phyloP scores from a whole-genome alignment of 2,113 vertebrate species.

The Grantiella picta region DNA sequence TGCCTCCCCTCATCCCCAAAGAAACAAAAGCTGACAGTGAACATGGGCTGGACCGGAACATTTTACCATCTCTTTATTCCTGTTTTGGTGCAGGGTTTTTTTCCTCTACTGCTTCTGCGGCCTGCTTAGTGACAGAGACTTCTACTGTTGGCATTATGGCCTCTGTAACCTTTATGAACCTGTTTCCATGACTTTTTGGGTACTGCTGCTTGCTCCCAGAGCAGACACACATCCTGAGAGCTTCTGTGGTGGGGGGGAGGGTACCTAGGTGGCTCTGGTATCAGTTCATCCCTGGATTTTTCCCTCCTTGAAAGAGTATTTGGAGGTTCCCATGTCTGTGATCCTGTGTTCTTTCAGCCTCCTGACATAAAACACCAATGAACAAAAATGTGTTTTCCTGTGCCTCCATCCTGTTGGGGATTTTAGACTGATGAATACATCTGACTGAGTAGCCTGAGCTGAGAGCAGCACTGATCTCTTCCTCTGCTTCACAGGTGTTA shows the following conservation, averaged over 20 bases:
- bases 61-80: not conserved
- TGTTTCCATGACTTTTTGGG: not conserved
- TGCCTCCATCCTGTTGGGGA: not conserved
- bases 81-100: not conserved
- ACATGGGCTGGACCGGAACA: not conserved
- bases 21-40: not conserved
- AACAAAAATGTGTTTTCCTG: not conserved
- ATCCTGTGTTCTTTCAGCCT: not conserved
- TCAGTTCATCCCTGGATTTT: not conserved
- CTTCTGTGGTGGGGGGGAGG: not conserved
- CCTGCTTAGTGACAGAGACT: not conserved
- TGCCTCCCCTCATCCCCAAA: not conserved
- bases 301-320: not conserved
- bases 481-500: slow-evolving; percentile 74
- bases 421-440: not conserved
- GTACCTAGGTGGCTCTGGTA: not conserved
- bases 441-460: not conserved
- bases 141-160: not conserved
- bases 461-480: not conserved
- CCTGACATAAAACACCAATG: not conserved
- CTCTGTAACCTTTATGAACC: not conserved
- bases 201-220: not conserved
- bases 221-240: not conserved
- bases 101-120: not conserved
- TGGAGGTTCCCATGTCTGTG: not conserved